Evolutionary conservation across 2,113 vertebrate genomes (phyloP), one percentile per base, ranked within the genome.

Genomic region (Sinocyclocheilus maitianheensis): DNA sequence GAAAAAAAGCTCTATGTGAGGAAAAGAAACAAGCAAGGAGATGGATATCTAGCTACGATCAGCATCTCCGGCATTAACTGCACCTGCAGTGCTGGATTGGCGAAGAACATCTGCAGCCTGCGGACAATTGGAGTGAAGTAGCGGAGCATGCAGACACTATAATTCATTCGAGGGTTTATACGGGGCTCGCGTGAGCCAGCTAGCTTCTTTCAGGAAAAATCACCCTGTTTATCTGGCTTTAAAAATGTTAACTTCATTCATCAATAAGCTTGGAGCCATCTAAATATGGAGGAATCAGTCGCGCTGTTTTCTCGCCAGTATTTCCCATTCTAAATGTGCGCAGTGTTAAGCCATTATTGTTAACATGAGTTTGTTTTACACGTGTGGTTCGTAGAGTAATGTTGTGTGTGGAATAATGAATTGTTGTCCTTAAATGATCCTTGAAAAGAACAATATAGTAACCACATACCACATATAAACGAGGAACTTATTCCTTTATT

Each of bases 11-110:
- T 60, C 34, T 71, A 20, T n/a, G 63, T 55, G 53, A 77, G 76
- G 69, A 85, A 90, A 91, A 85, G n/a, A 76, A 83, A 90, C 85
- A 91, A 91, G 76, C 86, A 72, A 34, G 14, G 46, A 72, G 58
- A 40, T 72, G 58, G n/a, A 63, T 63, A 80, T 81, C 81, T 80
- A 5, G 81, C 58, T 34, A 48, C 87, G 34, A 86, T 90, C 89
- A 91, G 80, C 72, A 13, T 76, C 87, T 86, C 85, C 86, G 75
- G 91, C 88, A 87, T 22, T 34, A 63, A 74, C 62, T 81, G 89
- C 88, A 90, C 71, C 85, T 86, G 84, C 86, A 87, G 74, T 84
- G 18, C 51, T 71, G 72, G 83, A 63, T 12, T 48, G 77, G 79
- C 58, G 69, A 88, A 72, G 69, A 81, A 51, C 71, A 81, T 90